These are phyloP conservation scores for Bos taurus DNA, from an alignment of 2,113 vertebrate species.

Conservation along the genomic window DNA sequence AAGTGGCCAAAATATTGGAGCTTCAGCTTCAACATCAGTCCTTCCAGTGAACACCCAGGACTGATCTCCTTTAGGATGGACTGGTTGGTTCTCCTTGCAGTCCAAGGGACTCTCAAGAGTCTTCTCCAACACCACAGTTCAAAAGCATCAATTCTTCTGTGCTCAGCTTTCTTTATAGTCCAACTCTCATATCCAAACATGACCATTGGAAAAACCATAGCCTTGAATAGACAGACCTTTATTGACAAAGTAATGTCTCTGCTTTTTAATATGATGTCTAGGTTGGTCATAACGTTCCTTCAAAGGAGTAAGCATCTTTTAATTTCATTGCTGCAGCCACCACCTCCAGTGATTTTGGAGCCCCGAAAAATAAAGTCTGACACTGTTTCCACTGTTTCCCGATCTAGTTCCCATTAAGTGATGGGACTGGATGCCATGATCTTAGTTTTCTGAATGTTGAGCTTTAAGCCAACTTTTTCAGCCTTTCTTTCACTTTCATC, in stretches of 20 bases:
- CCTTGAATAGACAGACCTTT: fast-evolving
- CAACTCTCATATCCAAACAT: neutral
- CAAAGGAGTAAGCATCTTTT: neutral
- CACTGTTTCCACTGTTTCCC: neutral
- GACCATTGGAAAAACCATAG: neutral
- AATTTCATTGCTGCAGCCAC: fast-evolving
- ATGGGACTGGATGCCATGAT: neutral
- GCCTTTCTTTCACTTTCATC: neutral
- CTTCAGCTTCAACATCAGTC: neutral
- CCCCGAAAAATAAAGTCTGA: fast-evolving
- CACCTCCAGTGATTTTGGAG: neutral
- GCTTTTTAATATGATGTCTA: neutral
- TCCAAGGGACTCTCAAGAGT: neutral
- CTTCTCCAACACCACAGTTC: neutral
- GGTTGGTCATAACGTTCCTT: neutral
- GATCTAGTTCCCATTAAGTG: neutral
- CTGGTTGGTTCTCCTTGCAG: neutral
- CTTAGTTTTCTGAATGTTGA: neutral
- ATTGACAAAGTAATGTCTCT: neutral
- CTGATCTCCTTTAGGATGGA: neutral
- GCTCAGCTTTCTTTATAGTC: neutral
- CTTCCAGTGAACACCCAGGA: neutral
- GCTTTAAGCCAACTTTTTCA: neutral
- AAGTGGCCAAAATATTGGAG: neutral
- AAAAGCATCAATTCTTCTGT: neutral